A percentile compares a stretch with the other conserved stretches of the same genome.
phyloP scores from a whole-genome alignment of 2,888 invertebrate genomes.

The Blastobasis lacticolella region DNA sequence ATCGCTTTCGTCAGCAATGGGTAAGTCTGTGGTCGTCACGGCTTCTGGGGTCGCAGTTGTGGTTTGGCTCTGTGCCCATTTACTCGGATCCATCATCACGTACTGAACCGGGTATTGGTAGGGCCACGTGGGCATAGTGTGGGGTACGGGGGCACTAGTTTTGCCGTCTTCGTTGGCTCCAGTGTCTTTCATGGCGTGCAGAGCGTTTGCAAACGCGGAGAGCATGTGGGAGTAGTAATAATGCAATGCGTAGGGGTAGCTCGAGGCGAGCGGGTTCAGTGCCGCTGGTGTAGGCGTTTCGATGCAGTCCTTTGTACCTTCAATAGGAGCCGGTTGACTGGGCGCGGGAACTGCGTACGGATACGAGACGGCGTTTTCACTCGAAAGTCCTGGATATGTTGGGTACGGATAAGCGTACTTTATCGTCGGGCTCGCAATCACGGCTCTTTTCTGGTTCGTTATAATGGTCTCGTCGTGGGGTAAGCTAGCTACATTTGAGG shows the following conservation, averaged over 20 bases:
- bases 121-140: constrained; percentile 42
- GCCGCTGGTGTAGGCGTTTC: constrained; percentile 21
- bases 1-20: constrained; percentile 11
- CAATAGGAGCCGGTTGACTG: constrained; percentile 16
- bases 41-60: constrained; percentile 16
- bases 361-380: constrained; percentile 27
- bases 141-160: constrained; percentile 24
- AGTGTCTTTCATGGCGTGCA: constrained; percentile 41
- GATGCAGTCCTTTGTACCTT: constrained; percentile 24
- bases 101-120: constrained; percentile 53
- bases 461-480: constrained; percentile 32
- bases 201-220: constrained; percentile 47
- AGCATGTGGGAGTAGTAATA: constrained; percentile 54
- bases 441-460: constrained; percentile 40
- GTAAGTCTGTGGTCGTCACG: constrained; percentile 17
- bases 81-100: constrained; percentile 51
- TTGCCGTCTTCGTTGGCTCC: constrained; percentile 36
- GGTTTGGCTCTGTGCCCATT: constrained; percentile 39
- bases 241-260: constrained; percentile 28
- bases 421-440: constrained; percentile 33
- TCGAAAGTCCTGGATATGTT: constrained; percentile 20
- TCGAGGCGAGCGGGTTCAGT: constrained; percentile 34
- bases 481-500: constrained; percentile 19
- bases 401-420: constrained; percentile 49
- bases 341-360: constrained; percentile 34